These are phyloP conservation scores for Argynnis bischoffii DNA, from an alignment of 2,888 invertebrate genomes.

Conservation along the genomic window DNA sequence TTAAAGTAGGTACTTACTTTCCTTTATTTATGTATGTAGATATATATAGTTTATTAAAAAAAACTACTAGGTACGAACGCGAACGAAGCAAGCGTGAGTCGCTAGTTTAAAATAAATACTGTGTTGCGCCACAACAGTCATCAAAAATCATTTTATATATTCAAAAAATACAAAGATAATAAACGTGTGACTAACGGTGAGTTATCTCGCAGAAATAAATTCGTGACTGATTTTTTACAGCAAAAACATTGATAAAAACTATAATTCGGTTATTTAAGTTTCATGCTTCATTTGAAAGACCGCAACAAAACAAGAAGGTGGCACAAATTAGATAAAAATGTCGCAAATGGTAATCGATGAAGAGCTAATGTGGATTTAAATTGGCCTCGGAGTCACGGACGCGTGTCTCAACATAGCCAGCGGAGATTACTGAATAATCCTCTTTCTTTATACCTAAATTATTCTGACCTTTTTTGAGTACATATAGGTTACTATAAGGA, in stretches of 20 bases:
- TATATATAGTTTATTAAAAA: too few relatives aligned
- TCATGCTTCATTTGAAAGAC: slow-evolving; percentile 9
- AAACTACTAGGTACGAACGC: too few relatives aligned
- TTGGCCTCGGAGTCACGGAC: slow-evolving; percentile 56
- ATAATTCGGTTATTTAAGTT: slow-evolving; percentile 3
- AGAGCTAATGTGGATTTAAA: slow-evolving; percentile 75
- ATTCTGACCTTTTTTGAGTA: slow-evolving; percentile 47
- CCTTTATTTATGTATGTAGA: too few relatives aligned
- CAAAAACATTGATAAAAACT: slow-evolving; percentile 9
- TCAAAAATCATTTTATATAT: too few relatives aligned
- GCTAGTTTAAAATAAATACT: too few relatives aligned
- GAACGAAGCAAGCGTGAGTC: too few relatives aligned
- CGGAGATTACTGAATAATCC: slow-evolving; percentile 72
- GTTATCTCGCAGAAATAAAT: too few relatives aligned
- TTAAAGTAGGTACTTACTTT: too few relatives aligned
- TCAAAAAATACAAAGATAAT: too few relatives aligned
- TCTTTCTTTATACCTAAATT: slow-evolving; percentile 70
- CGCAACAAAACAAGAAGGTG: slow-evolving; percentile 34
- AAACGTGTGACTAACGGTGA: too few relatives aligned
- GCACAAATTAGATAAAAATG: slow-evolving; percentile 53
- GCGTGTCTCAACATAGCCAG: slow-evolving; percentile 69
- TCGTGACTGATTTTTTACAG: slow-evolving; percentile 9
- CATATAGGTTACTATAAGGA: neutral
- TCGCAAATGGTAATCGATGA: slow-evolving; percentile 67
- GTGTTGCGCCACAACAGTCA: too few relatives aligned